These are phyloP conservation scores for Xenopus borealis DNA, from an alignment of 2,113 vertebrate species.

Conservation along the genomic window DNA sequence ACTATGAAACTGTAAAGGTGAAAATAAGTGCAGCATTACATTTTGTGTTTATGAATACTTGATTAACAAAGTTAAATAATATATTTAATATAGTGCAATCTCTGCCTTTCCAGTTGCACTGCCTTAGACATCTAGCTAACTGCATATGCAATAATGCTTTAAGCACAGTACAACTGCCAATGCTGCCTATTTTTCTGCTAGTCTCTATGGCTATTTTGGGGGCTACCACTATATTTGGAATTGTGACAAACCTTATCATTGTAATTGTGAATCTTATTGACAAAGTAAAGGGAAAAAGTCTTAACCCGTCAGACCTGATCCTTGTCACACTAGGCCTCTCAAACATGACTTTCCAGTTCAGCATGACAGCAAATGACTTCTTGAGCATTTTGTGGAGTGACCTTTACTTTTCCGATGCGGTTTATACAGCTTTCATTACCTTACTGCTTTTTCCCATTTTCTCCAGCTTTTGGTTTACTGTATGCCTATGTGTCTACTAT, in stretches of 20 bases:
- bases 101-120: no score
- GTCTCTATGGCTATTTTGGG: slow-evolving; percentile 19
- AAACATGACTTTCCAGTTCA: slow-evolving; percentile 26
- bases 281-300: slow-evolving; percentile 11
- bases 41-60: no score
- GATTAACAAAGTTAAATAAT: no score
- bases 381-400: slow-evolving; percentile 14
- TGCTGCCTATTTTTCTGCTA: slow-evolving; percentile 22
- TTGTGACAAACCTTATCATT: slow-evolving; percentile 23
- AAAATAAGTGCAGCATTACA: no score
- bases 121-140: no score
- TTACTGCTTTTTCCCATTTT: slow-evolving; percentile 46
- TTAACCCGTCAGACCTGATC: slow-evolving; percentile 30
- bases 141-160: no score
- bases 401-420: slow-evolving; percentile 7
- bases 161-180: not conserved
- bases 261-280: slow-evolving; percentile 17
- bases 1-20: no score
- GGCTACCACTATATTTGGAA: slow-evolving; percentile 9
- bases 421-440: slow-evolving; percentile 22
- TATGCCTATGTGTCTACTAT: slow-evolving; percentile 54
- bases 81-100: no score
- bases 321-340: slow-evolving; percentile 23
- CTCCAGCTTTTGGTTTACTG: slow-evolving; percentile 45
- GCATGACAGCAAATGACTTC: slow-evolving; percentile 29